Percentiles rank a stretch among this genome's conserved stretches.
Conservation (phyloP, 2,113 vertebrate genomes). For the Polypterus senegalus region DNA sequence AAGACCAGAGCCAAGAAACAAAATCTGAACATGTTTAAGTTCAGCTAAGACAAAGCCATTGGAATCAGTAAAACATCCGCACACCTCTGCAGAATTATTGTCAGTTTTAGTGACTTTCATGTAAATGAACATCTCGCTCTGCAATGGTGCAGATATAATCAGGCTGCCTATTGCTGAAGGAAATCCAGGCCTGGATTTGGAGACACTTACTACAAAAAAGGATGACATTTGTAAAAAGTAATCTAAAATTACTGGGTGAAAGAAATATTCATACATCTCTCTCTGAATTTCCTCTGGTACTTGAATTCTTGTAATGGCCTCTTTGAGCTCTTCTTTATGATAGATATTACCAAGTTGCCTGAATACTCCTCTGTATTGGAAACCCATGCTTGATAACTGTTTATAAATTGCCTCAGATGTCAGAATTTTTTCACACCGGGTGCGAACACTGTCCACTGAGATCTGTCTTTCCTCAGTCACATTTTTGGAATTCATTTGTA, state of each 20-base stretch:
- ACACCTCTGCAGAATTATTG: slow-evolving; percentile 53
- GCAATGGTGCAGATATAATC: slow-evolving; percentile 40
- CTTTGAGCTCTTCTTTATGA: slow-evolving; percentile 57
- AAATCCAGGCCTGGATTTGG: slow-evolving; percentile 39
- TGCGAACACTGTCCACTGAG: slow-evolving; percentile 35
- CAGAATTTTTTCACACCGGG: slow-evolving; percentile 47
- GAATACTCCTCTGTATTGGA: slow-evolving; percentile 59
- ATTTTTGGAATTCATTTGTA: slow-evolving; percentile 21
- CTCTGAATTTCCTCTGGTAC: slow-evolving; percentile 39
- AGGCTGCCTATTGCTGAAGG: slow-evolving; percentile 61
- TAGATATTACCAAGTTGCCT: slow-evolving; percentile 52
- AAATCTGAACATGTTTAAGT: slow-evolving; percentile 49
- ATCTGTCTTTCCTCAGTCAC: slow-evolving; percentile 48
- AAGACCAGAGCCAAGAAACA: slow-evolving; percentile 37
- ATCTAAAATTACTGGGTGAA: slow-evolving; percentile 70
- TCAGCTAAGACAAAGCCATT: slow-evolving; percentile 55
- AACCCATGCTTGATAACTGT: slow-evolving; percentile 46
- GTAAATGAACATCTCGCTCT: slow-evolving; percentile 67
- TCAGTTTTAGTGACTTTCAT: slow-evolving; percentile 44
- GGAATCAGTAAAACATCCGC: slow-evolving; percentile 62
- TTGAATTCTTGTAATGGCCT: slow-evolving; percentile 52
- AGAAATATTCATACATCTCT: slow-evolving; percentile 50
- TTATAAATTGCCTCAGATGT: slow-evolving; percentile 46
- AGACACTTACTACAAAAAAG: slow-evolving; percentile 29
- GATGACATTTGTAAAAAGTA: slow-evolving; percentile 65